These are phyloP conservation scores for Perodicticus potto DNA, from an alignment of 2,797 vertebrate genomes.

Conservation along the genomic window DNA sequence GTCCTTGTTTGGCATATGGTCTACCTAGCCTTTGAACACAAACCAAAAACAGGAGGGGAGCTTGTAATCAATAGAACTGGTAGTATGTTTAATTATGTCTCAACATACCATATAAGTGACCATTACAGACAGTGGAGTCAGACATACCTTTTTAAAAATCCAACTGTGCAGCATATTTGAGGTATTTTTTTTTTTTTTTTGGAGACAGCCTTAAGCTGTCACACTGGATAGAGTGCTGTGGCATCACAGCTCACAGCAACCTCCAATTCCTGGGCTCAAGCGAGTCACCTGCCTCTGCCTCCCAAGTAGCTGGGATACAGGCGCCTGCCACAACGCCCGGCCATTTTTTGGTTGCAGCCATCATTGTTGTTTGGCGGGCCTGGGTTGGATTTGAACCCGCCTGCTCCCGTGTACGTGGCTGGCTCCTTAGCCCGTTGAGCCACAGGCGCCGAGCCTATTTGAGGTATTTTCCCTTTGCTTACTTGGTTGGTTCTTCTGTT, in stretches of 20 bases:
- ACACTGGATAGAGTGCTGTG: too few species aligned
- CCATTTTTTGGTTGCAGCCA: too few species aligned
- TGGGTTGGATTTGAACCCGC: too few species aligned
- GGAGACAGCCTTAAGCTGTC: too few species aligned
- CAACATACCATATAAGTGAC: background rate
- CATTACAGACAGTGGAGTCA: background rate
- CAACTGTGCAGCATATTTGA: background rate
- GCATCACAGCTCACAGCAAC: too few species aligned
- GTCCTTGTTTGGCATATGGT: background rate
- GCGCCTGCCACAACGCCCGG: too few species aligned
- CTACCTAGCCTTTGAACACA: slow-evolving; percentile 29
- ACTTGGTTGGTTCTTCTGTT: background rate
- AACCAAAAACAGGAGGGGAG: background rate
- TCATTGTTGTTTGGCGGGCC: too few species aligned
- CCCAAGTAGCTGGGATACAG: too few species aligned
- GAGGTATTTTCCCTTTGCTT: slow-evolving; percentile 7
- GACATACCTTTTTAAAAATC: background rate
- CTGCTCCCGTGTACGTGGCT: too few species aligned
- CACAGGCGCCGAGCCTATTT: background rate
- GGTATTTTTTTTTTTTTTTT: background rate
- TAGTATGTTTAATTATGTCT: slow-evolving; percentile 17
- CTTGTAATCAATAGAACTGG: slow-evolving; percentile 36
- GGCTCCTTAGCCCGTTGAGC: too few species aligned
- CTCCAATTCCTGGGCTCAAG: too few species aligned
- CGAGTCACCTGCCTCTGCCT: too few species aligned